Conservation (phyloP, 2,797 vertebrate genomes). For the Gymnopithys bicolor region DNA sequence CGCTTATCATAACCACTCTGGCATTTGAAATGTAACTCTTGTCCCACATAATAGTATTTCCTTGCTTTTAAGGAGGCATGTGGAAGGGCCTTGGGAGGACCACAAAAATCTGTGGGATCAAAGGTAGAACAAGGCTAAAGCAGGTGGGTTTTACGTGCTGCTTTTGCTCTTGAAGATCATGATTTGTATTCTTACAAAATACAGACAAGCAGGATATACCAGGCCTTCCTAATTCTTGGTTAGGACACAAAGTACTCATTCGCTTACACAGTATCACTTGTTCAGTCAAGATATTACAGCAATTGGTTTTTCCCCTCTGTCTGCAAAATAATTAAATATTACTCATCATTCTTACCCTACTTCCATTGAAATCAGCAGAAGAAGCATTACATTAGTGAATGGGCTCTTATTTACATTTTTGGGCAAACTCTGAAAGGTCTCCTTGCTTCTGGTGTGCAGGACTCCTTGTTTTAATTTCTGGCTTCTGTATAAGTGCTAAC, state of each 20-base stretch:
- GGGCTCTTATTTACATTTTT: not conserved
- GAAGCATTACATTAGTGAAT: not conserved
- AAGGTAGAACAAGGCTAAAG: not conserved
- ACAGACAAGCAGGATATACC: not conserved
- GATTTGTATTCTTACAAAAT: not conserved
- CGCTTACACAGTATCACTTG: not conserved
- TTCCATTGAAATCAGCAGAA: not conserved
- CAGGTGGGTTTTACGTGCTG: not conserved
- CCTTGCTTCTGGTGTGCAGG: not conserved
- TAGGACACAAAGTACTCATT: not conserved
- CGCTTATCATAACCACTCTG: not conserved
- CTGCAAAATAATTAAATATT: not conserved
- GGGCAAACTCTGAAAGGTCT: not conserved
- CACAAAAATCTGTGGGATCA: conserved; percentile 49
- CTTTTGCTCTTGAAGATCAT: not conserved
- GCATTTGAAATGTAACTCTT: conserved; percentile 45
- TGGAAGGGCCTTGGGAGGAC: not conserved
- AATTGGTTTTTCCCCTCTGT: not conserved
- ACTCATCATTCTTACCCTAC: not conserved
- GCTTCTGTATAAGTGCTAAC: not conserved
- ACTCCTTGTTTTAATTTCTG: not conserved
- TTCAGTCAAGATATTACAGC: not conserved
- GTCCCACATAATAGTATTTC: not conserved
- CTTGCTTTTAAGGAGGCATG: not conserved
- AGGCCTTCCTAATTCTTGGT: not conserved